Evolutionary conservation across 2,888 invertebrate genomes (phyloP), one percentile per base, ranked within the genome.

Genomic region (Epinotia ramella): DNA sequence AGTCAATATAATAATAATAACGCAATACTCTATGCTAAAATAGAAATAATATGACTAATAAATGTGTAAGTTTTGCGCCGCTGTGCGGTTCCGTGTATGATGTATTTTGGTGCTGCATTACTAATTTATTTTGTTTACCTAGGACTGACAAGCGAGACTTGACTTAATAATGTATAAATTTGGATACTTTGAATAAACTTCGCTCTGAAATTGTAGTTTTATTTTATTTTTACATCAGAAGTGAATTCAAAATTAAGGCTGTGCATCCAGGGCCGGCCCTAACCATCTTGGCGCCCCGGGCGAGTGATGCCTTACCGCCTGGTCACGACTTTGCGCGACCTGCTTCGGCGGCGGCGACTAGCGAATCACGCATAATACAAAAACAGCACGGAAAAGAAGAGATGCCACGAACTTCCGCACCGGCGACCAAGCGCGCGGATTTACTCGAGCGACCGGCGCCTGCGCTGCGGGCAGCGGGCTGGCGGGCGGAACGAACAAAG

Each of bases 71-170:
- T 33, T 13, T 68, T 62, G 59, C 67, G 63, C 20, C 56, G 40
- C 40, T 13, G 56, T 56, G 57, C 6, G 56, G 67, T 56, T 24
- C 33, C 18, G 88, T 87, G 86, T 88, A 88, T 83, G 88, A 87
- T 91, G 90, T 91, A 91, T 92, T 91, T 92, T 92, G 94, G 93
- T 93, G 93, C 94, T 93, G 93, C 90, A 90, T 91, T 92, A 93
- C 91, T 94, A 93, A 93, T 94, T 94, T 93, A 93, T 93, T 91
- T 89, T 88, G 87, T 90, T 89, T 89, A 87, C 89, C 84, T 90
- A 88, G 86, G 83, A 86, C 88, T 86, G 88, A 90, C 88, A 91
- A 91, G 90, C 91, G 92, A 92, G 87, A 91, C 89, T 87, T 83
- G 89, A 90, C 87, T 85, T 88, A 86, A 86, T 88, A 86, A 85